These are phyloP conservation scores for Nephrotoma guestfalica DNA, from an alignment of 2,888 invertebrate species.

Conservation along the genomic window DNA sequence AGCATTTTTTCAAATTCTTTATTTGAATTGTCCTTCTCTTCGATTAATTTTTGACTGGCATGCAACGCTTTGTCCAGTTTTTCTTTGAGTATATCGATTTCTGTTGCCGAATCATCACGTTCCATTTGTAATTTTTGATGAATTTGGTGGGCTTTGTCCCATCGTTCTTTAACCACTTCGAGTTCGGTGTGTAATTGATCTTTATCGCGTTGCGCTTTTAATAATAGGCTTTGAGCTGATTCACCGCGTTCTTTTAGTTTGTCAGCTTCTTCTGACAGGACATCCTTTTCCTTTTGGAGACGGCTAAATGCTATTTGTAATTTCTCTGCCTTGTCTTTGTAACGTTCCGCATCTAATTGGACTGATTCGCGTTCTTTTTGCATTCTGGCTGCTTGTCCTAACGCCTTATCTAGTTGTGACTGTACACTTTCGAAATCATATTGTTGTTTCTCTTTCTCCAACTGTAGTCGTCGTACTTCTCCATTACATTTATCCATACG, in stretches of 20 bases:
- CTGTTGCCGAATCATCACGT: conserved; percentile 70
- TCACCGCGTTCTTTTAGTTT: conserved; percentile 71
- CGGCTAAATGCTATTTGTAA: conserved; percentile 71
- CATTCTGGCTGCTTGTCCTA: conserved; percentile 71
- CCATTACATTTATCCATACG: conserved; percentile 67
- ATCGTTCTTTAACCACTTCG: conserved; percentile 72
- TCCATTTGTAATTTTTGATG: conserved; percentile 79
- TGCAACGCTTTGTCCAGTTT: conserved; percentile 79
- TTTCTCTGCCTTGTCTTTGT: conserved; percentile 80
- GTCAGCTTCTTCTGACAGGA: conserved; percentile 64
- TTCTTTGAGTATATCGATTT: conserved; percentile 75
- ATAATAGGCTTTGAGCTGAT: conserved; percentile 63
- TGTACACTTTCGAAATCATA: conserved; percentile 86
- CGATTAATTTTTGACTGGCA: conserved; percentile 66
- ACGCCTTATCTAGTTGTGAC: conserved; percentile 79
- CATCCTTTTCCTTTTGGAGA: conserved; percentile 78
- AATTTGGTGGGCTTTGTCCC: conserved; percentile 73
- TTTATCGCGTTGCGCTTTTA: conserved; percentile 69
- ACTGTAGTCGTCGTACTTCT: conserved; percentile 58
- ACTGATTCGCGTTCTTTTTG: conserved; percentile 83
- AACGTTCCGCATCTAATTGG: conserved; percentile 69
- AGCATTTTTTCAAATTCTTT: conserved; percentile 86
- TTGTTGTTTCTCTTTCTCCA: conserved; percentile 79
- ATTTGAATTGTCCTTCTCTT: conserved; percentile 76
- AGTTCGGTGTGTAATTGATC: conserved; percentile 75